Conservation (phyloP, 2,113 vertebrate genomes). For the Tonatia bakeri region DNA sequence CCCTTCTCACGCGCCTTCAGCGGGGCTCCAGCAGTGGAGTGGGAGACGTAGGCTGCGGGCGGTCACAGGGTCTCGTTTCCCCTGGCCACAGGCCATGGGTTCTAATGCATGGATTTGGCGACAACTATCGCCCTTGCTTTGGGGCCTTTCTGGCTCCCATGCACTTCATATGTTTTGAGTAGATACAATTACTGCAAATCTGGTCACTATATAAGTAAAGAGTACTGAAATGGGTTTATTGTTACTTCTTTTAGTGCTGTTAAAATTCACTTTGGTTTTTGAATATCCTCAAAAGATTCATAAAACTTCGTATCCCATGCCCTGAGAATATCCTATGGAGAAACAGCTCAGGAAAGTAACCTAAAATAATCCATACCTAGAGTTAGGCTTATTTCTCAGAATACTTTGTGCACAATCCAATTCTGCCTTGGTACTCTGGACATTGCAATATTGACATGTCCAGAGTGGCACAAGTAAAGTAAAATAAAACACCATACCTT, state of each 20-base stretch:
- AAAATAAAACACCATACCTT: neutral
- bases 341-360: constrained; percentile 30
- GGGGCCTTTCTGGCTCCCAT: neutral
- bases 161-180: neutral
- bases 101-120: neutral
- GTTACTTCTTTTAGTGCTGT: neutral
- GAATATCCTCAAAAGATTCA: constrained; percentile 22
- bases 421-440: constrained; percentile 33
- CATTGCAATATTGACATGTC: constrained; percentile 22
- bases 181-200: neutral
- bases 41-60: neutral
- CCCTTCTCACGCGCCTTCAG: neutral
- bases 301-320: neutral
- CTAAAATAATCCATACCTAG: constrained; percentile 58
- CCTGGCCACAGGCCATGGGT: neutral
- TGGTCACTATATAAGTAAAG: neutral
- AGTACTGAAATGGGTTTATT: neutral
- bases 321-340: neutral
- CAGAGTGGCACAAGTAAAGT: neutral
- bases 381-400: constrained; percentile 59
- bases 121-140: neutral
- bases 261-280: constrained; percentile 26
- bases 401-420: constrained; percentile 51
- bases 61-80: neutral
- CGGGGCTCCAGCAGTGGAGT: neutral